These are phyloP conservation scores for Bombus sylvicola DNA, from an alignment of 1,140 invertebrate species.

Conservation along the genomic window DNA sequence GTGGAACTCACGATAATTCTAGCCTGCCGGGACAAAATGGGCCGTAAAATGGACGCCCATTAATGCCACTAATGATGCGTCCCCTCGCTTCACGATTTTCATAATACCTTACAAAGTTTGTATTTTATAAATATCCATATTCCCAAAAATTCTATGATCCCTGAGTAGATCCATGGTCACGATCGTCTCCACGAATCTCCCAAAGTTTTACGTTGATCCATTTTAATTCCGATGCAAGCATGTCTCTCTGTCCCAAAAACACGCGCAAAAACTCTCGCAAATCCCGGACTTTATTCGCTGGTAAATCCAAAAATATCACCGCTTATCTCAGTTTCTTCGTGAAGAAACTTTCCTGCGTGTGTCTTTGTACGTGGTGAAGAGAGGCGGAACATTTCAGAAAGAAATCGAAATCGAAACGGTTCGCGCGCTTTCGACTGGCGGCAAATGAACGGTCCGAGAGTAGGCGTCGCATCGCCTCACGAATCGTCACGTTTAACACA, in stretches of 20 bases:
- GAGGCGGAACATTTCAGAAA: slow-evolving; percentile 5
- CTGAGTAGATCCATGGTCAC: not conserved
- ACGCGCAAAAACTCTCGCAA: slow-evolving; percentile 3
- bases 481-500: slow-evolving; percentile 7
- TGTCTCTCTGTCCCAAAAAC: slow-evolving; percentile 21
- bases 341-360: no score
- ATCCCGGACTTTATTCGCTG: slow-evolving; percentile 24
- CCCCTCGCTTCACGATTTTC: slow-evolving; percentile 51
- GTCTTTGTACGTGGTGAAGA: not conserved
- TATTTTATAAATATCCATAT: slow-evolving; percentile 52
- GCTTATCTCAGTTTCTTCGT: not conserved
- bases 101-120: slow-evolving; percentile 58
- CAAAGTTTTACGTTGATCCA: slow-evolving; percentile 20
- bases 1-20: slow-evolving; percentile 64
- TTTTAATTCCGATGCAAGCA: no score
- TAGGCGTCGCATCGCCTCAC: slow-evolving; percentile 19
- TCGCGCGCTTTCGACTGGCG: not conserved
- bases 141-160: slow-evolving; percentile 42
- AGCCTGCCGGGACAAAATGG: slow-evolving; percentile 52
- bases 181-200: slow-evolving; percentile 23
- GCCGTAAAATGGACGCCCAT: slow-evolving; percentile 48
- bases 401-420: slow-evolving; percentile 20
- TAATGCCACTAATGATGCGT: slow-evolving; percentile 60
- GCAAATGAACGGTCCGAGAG: slow-evolving; percentile 28
- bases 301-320: not conserved